These are phyloP conservation scores for Glossosoma conforme DNA, from an alignment of 1,140 invertebrate genomes.

Conservation along the genomic window DNA sequence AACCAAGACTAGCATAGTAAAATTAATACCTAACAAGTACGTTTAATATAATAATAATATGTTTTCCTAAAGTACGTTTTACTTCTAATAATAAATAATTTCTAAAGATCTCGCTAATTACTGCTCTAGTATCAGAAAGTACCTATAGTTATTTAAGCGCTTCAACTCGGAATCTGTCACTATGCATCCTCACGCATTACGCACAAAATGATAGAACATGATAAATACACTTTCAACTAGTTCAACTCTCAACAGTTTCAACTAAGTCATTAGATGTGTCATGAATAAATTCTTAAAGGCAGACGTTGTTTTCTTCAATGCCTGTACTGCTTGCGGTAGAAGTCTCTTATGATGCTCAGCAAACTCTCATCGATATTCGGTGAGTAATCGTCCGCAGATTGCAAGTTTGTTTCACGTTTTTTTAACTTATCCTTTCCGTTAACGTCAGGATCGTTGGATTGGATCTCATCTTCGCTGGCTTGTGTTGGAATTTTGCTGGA, in stretches of 20 bases:
- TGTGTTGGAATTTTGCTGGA: slow-evolving; percentile 5
- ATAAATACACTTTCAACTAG: slow-evolving; percentile 1
- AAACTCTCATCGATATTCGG: slow-evolving; percentile 27
- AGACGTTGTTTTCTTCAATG: too few species aligned
- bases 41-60: slow-evolving; percentile 21
- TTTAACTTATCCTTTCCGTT: slow-evolving; percentile 22
- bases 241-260: background rate
- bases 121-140: slow-evolving; percentile 28
- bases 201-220: slow-evolving; percentile 5
- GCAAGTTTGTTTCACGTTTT: slow-evolving; percentile 29
- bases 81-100: slow-evolving; percentile 31
- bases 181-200: too few species aligned
- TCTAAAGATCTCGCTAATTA: slow-evolving; percentile 30
- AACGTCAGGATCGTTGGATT: slow-evolving; percentile 5
- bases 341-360: slow-evolving; percentile 27
- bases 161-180: slow-evolving; percentile 25
- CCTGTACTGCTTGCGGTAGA: slow-evolving; percentile 27
- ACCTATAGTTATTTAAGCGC: slow-evolving; percentile 28
- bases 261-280: background rate
- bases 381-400: slow-evolving; percentile 16
- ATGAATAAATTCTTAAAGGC: background rate
- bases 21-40: slow-evolving; percentile 28
- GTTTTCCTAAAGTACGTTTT: slow-evolving; percentile 25
- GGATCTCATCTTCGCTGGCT: slow-evolving; percentile 8
- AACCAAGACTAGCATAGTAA: slow-evolving; percentile 29